Conservation (phyloP, 2,113 vertebrate species). For the Diadophis punctatus region DNA sequence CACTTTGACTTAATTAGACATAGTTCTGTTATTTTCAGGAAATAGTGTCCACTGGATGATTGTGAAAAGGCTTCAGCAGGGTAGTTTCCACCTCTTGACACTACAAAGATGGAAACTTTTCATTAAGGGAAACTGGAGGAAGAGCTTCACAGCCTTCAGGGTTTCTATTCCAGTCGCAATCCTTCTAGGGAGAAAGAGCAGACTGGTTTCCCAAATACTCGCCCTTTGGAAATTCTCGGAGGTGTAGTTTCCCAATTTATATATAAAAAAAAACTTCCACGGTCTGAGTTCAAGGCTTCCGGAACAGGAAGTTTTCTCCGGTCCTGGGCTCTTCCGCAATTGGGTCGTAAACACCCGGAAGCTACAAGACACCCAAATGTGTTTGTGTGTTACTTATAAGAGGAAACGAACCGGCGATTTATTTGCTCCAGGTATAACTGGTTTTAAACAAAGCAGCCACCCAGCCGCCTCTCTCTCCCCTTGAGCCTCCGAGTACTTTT, state of each 20-base stretch:
- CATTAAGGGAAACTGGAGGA: neutral
- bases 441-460: neutral
- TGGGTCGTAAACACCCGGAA: neutral
- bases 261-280: neutral
- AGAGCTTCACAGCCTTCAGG: neutral
- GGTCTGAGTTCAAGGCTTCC: neutral
- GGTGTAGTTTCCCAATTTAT: neutral
- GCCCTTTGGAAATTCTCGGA: neutral
- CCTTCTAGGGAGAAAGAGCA: neutral
- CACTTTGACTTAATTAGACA: neutral
- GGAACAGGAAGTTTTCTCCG: neutral
- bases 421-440: neutral
- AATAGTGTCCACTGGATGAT: neutral
- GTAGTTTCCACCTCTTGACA: neutral
- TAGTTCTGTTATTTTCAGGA: neutral
- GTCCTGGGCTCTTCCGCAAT: neutral
- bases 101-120: neutral
- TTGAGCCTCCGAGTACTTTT: neutral
- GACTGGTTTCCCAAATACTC: neutral
- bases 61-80: neutral
- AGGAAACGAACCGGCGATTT: neutral
- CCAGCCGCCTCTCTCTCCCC: neutral
- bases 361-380: too few relatives aligned
- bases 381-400: neutral
- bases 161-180: neutral